These are phyloP conservation scores for Coccyzus lansbergi DNA, from an alignment of 2,797 vertebrate species.

Conservation along the genomic window DNA sequence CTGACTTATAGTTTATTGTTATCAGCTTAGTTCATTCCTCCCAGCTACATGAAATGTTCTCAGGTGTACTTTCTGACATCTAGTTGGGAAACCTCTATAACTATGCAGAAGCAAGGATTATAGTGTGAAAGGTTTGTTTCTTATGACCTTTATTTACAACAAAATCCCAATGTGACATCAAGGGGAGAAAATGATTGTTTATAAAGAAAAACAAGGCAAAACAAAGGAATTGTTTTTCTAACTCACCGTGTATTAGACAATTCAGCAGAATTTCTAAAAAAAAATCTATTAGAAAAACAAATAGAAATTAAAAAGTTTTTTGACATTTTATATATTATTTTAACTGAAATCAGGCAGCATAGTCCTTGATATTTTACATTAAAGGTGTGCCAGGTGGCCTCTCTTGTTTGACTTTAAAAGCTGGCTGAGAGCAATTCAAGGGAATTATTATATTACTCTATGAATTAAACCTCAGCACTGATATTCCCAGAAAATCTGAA, in stretches of 20 bases:
- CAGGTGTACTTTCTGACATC: background rate
- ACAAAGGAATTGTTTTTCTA: no score
- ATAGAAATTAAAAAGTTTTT: background rate
- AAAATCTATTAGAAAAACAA: background rate
- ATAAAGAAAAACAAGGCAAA: background rate
- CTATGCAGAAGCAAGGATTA: conserved; percentile 10
- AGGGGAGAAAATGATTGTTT: background rate
- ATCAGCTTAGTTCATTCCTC: background rate
- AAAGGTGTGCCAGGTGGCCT: background rate
- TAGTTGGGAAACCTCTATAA: background rate
- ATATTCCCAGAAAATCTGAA: background rate
- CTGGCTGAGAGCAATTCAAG: background rate
- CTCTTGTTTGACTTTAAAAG: background rate
- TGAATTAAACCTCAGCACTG: background rate
- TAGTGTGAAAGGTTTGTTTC: background rate
- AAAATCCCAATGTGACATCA: background rate
- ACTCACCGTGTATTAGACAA: background rate
- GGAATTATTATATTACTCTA: background rate
- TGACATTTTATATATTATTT: background rate
- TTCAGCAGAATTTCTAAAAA: background rate
- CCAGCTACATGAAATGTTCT: background rate
- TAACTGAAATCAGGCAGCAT: background rate
- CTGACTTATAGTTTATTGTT: background rate
- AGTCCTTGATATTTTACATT: background rate
- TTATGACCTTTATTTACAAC: background rate